Evolutionary conservation across 2,113 vertebrate species (phyloP).

Genomic region (Rhinolophus ferrumequinum): DNA sequence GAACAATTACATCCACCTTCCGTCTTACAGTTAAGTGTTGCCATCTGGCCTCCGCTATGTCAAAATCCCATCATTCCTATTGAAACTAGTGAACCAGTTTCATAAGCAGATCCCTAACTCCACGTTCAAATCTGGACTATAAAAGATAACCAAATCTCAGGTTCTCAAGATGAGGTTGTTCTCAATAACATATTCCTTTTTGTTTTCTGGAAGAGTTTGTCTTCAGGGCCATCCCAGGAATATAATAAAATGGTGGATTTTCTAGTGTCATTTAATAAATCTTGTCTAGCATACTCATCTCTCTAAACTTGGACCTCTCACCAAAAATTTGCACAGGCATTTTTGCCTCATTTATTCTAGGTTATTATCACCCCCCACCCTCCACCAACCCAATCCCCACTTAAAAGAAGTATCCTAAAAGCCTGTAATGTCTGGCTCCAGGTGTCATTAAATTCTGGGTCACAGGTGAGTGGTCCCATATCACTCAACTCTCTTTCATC

Average conservation of each 20-base stretch:
- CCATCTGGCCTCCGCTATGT: neutral
- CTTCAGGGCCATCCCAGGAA: neutral
- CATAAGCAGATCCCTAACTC: neutral
- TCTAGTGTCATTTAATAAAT: neutral
- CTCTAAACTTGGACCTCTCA: neutral
- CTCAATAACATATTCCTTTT: neutral
- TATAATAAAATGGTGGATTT: neutral
- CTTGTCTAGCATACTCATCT: neutral
- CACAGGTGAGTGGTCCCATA: neutral
- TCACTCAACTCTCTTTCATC: neutral
- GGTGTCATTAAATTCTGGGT: neutral
- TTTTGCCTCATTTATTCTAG: neutral
- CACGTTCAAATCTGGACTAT: neutral
- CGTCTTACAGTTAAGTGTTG: neutral
- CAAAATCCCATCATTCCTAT: neutral
- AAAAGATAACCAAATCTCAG: neutral
- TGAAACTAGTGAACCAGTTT: neutral
- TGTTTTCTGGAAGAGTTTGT: neutral
- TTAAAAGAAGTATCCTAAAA: neutral
- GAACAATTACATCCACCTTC: neutral
- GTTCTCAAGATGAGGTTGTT: neutral
- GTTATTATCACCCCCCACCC: neutral
- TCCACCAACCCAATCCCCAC: neutral
- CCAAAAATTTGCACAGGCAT: neutral
- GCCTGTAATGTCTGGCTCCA: neutral